Base-by-base conservation (phyloP, 2,888 invertebrate species). In the Drosophila nigricruria region DNA sequence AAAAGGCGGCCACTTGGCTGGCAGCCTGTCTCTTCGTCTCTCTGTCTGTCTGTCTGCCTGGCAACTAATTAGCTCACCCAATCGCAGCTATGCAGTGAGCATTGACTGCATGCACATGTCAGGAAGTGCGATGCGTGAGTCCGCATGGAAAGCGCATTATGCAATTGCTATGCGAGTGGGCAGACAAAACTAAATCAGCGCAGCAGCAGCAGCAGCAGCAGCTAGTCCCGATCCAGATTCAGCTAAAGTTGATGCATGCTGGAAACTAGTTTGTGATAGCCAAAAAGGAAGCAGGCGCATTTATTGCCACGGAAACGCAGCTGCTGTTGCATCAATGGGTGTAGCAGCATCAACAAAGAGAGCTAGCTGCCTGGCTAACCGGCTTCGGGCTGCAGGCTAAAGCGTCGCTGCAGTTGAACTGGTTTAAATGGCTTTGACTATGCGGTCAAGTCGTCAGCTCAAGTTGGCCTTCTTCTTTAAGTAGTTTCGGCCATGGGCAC, bases 131-230 rank as follows among this genome's bases (percentile, higher is more conserved):
- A 71, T 87, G 88, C 80, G 85, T 84, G 59, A 30, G 50, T 77
- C 58, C 43, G 45, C 68, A 68, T 70, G 57, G 72, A 65, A 72
- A 69, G 59, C 56, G 56, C 49, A 66, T 84, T 84, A 85, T 82
- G 83, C 69, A 81, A 81, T 78, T 38, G 52, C 67, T 57, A 1
- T 66, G 52, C 52, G 62, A 76, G 68, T 68, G 68, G 56, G 68
- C 57, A 61, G 81, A 76, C 65, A 72, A 82, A 84, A 84, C 88
- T 85, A 82, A 84, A 84, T 88, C 88, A 84, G 86, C 69, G 60
- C 86, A 77, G 27, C 57, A 38, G 9, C 54, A 18, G 8, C 18
- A n/a, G 18, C 38, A 6, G 9, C 53, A 5, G 25, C 36, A n/a
- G 25, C 53, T n/a, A 27, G 38, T 18, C 27, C 53, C 6, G 20